Evolutionary conservation across 2,888 invertebrate species (phyloP), one percentile per base, ranked within the genome.

Genomic region (Dynastes tityus): DNA sequence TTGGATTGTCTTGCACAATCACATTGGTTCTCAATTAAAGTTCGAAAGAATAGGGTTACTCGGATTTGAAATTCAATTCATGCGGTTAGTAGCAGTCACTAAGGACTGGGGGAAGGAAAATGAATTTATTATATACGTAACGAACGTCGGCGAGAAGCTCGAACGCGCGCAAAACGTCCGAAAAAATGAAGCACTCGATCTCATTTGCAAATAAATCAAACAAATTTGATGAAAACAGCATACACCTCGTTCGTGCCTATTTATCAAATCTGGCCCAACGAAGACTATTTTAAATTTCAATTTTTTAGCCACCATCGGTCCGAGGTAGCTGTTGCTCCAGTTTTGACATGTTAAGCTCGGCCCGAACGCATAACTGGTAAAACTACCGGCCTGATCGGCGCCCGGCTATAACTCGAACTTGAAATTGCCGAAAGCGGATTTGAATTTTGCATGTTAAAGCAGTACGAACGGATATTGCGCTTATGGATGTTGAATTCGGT

Each of bases 151-250:
- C n/a, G n/a, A 37, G n/a, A n/a, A 6, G 13, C n/a, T 13, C n/a
- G n/a, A 53, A 53, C 3, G 16, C 2, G 5, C 13, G 16, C 5
- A 16, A 13, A 16, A 16, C 2, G 53, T 13, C 16, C 16, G 16
- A n/a, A 53, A 53, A 53, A 16, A 53, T 16, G n/a, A 53, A n/a
- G n/a, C 5, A 9, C 6, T n/a, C n/a, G n/a, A 53, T n/a, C 53
- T 53, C 53, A 53, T 53, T 53, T 53, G n/a, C 53, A 53, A 53
- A n/a, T 53, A 53, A 53, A 53, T 53, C 53, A 53, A 53, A 53
- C 53, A 53, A 53, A n/a, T 53, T 53, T 53, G 53, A 53, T n/a
- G 53, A 16, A 53, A 53, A 53, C 53, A n/a, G 6, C 45, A 45
- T 45, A 45, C 45, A 45, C 11, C 45, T 45, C 45, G 45, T 8